phyloP scores from a whole-genome alignment of 2,113 vertebrate species.

The Ictalurus furcatus region DNA sequence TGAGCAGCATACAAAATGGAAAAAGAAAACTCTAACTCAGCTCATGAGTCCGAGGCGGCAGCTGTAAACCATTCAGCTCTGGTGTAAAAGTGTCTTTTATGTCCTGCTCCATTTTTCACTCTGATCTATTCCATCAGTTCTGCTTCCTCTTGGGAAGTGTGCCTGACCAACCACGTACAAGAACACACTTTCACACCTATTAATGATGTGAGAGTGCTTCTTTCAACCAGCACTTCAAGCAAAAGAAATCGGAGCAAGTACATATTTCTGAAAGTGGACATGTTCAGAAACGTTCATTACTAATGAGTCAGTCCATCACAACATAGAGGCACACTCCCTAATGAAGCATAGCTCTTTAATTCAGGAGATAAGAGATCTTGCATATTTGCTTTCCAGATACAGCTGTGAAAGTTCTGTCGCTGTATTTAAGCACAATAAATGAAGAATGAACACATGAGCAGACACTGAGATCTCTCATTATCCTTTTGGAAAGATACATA shows the following conservation, averaged over 20 bases:
- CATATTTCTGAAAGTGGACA: background rate
- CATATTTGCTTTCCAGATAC: background rate
- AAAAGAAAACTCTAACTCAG: background rate
- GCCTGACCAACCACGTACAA: background rate
- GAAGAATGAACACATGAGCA: background rate
- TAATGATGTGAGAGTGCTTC: background rate
- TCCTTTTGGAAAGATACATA: background rate
- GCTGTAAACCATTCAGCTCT: background rate
- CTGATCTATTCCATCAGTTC: background rate
- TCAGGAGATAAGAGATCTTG: background rate
- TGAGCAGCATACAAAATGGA: background rate
- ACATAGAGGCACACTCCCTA: background rate
- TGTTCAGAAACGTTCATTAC: background rate
- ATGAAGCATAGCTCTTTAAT: background rate
- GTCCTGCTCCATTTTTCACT: slow-evolving; percentile 15
- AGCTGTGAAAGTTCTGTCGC: background rate
- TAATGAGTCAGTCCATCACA: background rate
- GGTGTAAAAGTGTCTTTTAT: background rate
- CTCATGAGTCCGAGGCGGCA: background rate
- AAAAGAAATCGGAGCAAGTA: background rate
- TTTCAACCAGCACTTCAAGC: slow-evolving; percentile 9
- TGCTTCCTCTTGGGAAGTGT: slow-evolving; percentile 15
- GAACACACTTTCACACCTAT: slow-evolving; percentile 23
- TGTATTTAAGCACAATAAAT: background rate
- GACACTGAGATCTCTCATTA: background rate